Evolutionary conservation across 2,797 vertebrate species (phyloP).

Genomic region (Rhynchonycteris naso): DNA sequence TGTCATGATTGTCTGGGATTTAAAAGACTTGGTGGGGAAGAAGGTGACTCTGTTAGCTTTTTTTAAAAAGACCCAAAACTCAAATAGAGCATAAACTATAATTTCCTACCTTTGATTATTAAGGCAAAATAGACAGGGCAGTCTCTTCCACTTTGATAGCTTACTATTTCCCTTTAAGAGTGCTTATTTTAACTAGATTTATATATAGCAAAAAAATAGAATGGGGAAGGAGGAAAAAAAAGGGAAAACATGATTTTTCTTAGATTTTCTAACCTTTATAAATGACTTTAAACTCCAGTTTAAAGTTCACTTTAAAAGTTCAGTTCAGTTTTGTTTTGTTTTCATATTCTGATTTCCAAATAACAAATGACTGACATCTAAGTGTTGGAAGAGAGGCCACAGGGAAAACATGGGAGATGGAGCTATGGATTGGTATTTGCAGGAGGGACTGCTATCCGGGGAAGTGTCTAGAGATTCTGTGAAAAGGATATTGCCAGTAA

Average conservation of each 20-base stretch:
- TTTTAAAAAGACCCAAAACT: not conserved
- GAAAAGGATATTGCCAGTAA: not conserved
- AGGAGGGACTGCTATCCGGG: not conserved
- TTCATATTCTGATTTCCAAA: not conserved
- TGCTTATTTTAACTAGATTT: not conserved
- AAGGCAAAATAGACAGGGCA: not conserved
- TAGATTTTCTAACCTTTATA: not conserved
- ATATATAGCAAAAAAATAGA: not conserved
- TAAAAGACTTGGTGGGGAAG: not conserved
- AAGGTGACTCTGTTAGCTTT: not conserved
- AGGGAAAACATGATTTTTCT: not conserved
- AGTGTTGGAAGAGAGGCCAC: not conserved
- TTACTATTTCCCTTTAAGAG: not conserved
- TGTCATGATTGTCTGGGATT: not conserved
- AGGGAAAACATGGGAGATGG: not conserved
- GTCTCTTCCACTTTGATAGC: not conserved
- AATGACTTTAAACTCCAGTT: not conserved
- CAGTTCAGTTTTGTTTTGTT: not conserved
- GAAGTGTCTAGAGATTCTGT: not conserved
- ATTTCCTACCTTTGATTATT: not conserved
- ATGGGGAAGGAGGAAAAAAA: not conserved
- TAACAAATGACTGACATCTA: not conserved
- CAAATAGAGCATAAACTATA: not conserved
- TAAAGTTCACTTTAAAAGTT: not conserved
- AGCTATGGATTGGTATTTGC: not conserved